Percentiles rank a stretch among this genome's conserved stretches.
phyloP scores from a whole-genome alignment of 2,113 vertebrate genomes.

The Lasiurus borealis region DNA sequence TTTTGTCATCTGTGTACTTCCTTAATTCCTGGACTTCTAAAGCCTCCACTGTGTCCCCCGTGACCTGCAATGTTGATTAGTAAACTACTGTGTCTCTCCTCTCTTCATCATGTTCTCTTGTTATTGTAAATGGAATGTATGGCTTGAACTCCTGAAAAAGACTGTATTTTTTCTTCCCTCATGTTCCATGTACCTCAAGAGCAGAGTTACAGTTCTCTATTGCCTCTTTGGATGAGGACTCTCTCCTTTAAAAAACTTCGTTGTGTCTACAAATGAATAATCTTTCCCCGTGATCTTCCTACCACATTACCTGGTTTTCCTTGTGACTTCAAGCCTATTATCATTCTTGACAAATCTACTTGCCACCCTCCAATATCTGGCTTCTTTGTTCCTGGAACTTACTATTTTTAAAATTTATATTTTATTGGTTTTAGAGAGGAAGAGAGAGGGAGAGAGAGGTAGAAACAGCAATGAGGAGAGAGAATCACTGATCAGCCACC shows the following conservation, averaged over 20 bases:
- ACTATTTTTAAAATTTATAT: not conserved
- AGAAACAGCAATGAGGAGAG: too few species aligned
- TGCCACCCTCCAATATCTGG: not conserved
- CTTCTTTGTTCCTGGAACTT: not conserved
- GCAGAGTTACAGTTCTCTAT: not conserved
- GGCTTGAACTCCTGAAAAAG: not conserved
- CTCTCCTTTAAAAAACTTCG: not conserved
- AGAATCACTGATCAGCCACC: too few species aligned
- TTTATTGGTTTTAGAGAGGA: too few species aligned
- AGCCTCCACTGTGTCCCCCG: not conserved
- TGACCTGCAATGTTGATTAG: not conserved
- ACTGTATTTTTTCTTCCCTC: not conserved
- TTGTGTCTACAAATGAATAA: not conserved
- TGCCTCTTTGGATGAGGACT: not conserved
- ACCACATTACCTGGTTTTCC: not conserved
- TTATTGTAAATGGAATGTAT: not conserved
- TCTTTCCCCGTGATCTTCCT: not conserved
- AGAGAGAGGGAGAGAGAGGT: too few species aligned
- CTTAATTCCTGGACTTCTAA: not conserved
- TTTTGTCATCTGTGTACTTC: not conserved
- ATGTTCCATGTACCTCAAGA: not conserved
- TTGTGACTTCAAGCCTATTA: not conserved
- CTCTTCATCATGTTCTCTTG: not conserved
- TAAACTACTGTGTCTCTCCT: not conserved
- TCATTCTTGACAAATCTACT: conserved; percentile 3